phyloP scores from a whole-genome alignment of 2,797 vertebrate genomes.

The Syndactyla subalaris region DNA sequence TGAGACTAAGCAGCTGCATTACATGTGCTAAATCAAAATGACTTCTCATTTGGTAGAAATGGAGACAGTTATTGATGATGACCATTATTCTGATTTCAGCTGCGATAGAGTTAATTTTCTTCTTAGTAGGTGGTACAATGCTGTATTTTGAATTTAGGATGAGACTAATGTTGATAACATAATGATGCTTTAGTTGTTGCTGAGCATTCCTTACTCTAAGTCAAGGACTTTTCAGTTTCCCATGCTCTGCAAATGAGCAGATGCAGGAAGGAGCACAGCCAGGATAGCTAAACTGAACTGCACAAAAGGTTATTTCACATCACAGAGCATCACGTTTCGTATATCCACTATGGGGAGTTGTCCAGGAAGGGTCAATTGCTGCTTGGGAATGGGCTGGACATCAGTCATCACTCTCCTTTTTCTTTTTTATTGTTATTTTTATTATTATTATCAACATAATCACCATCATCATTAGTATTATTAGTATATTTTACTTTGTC shows the following conservation, averaged over 20 bases:
- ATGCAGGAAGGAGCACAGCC: fast-evolving
- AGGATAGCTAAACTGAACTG: background rate
- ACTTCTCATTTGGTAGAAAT: background rate
- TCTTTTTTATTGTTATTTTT: background rate
- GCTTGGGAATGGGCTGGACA: background rate
- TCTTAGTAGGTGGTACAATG: background rate
- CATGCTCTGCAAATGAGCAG: background rate
- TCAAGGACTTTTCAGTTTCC: background rate
- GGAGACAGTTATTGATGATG: background rate
- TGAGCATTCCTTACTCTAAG: background rate
- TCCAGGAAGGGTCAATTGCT: background rate
- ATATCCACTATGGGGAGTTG: background rate
- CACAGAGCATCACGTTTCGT: background rate
- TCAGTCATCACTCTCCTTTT: background rate
- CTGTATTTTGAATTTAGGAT: background rate
- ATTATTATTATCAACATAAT: fast-evolving
- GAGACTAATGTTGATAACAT: background rate
- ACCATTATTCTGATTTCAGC: background rate
- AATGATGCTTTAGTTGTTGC: background rate
- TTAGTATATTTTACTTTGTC: background rate
- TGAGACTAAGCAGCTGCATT: background rate
- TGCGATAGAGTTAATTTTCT: background rate
- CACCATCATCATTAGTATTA: background rate
- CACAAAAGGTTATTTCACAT: background rate
- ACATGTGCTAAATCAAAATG: background rate